Evolutionary conservation across 2,797 vertebrate genomes (phyloP), one percentile per base, ranked within the genome.

Genomic region (Sitta carolinensis): DNA sequence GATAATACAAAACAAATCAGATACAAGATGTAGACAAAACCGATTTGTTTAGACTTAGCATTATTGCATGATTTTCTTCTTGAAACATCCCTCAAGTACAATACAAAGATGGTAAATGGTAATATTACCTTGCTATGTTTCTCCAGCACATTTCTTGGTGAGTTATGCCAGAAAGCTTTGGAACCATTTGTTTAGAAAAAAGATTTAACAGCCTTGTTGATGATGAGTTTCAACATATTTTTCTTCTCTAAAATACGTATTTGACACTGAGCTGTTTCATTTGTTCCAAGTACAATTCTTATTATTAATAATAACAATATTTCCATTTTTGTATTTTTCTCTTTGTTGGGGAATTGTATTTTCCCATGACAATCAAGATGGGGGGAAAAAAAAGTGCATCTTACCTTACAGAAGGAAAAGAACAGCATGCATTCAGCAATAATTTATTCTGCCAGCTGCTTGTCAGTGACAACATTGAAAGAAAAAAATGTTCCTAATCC

Each of bases 221-320:
- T 72, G 29, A 68, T 7, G 22, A 29, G 9, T 40, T 79, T 74
- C 69, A 67, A 14, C 2, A 11, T 8, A 32, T 47, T 80, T 82
- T 87, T 63, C 55, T 40, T 62, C 43, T 55, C 58, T 82, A 62
- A 87, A 87, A 51, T 68, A 75, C 13, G 2, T 87, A 45, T 66
- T 91, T 75, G 68, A 74, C 32, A 38, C 17, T 25, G 16, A 59
- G 29, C 57, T 89, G 18, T 85, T 93, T 78, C 42, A 43, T 79
- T 83, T 80, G 9, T 75, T 87, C 29, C n/a, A 16, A 72, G 43
- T 75, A 61, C 22, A 64, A 27, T 43, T 84, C 50, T 55, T 81
- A n/a, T 88, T 75, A 70, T 57, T 90, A 57, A 12, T 89, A 95
- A 82, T 77, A 89, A 87, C 12, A 68, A 23, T 79, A 93, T 55